A percentile compares a stretch with the other conserved stretches of the same genome.
Evolutionary conservation across 2,888 invertebrate species (phyloP).

Genomic region (Xiphydria camelus): DNA sequence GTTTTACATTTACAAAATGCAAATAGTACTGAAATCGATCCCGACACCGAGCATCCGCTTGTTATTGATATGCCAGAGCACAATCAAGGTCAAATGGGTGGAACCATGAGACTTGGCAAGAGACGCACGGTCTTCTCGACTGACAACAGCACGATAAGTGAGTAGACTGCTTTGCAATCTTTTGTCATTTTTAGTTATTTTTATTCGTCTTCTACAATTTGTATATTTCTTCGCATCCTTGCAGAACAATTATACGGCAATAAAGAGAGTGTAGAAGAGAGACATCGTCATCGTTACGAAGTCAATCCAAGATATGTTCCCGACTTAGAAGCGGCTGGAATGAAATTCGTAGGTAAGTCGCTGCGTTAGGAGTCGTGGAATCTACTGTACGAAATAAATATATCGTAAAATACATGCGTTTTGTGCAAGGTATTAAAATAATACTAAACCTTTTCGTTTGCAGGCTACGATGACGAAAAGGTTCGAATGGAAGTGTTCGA

Average conservation of each 20-base stretch:
- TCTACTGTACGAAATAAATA: too few relatives aligned
- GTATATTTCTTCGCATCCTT: conserved; percentile 28
- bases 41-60: conserved; percentile 73
- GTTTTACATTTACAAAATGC: conserved; percentile 77
- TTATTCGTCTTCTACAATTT: conserved; percentile 6
- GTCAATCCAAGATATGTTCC: conserved; percentile 88
- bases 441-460: too few relatives aligned
- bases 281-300: conserved; percentile 97
- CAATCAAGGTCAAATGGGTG: conserved; percentile 89
- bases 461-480: conserved; percentile 74
- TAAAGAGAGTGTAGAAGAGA: conserved; percentile 81
- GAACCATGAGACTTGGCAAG: conserved; percentile 97
- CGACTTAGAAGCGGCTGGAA: conserved; percentile 77
- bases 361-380: too few relatives aligned
- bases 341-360: conserved; percentile 80
- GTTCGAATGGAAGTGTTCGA: conserved; percentile 94
- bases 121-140: conserved; percentile 79
- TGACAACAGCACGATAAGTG: conserved; percentile 65
- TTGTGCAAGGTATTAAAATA: too few relatives aligned
- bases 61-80: conserved; percentile 99
- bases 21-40: conserved; percentile 83
- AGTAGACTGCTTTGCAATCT: conserved; percentile 45
- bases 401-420: too few relatives aligned
- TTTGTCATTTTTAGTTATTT: too few relatives aligned
- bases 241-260: conserved; percentile 77